These are phyloP conservation scores for Augochlorella aurata DNA, from an alignment of 2,888 invertebrate genomes.

Conservation along the genomic window DNA sequence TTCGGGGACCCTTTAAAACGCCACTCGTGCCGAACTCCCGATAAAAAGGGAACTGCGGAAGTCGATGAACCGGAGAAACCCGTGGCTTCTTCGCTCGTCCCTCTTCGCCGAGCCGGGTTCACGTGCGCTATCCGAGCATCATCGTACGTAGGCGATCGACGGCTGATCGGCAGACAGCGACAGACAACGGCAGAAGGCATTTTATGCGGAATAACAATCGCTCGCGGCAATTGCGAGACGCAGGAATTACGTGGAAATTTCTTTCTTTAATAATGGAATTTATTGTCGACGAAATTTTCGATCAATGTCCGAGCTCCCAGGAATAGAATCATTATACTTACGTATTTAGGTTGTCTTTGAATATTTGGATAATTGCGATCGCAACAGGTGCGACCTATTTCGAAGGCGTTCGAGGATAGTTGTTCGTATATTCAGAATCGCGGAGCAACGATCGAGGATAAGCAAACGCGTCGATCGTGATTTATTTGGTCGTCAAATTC, in stretches of 20 bases:
- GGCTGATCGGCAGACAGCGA: background rate
- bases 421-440: background rate
- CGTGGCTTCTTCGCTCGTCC: background rate
- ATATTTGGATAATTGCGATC: background rate
- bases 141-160: background rate
- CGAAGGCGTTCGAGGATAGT: background rate
- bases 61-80: constrained; percentile 1
- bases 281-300: background rate
- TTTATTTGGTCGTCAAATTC: too few species aligned
- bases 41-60: background rate
- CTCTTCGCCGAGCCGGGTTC: background rate
- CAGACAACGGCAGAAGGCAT: too few species aligned
- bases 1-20: constrained; percentile 42
- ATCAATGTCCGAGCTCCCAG: background rate
- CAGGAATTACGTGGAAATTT: too few species aligned
- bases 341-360: background rate
- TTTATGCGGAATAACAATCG: too few species aligned
- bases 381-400: background rate
- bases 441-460: too few species aligned
- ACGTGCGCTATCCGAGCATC: background rate
- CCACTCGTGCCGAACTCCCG: background rate
- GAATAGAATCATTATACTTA: background rate
- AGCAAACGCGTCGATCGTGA: too few species aligned
- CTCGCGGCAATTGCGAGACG: too few species aligned
- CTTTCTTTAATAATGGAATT: too few species aligned